Conservation (phyloP, 2,888 invertebrate species). For the Leptopilina syphax region DNA sequence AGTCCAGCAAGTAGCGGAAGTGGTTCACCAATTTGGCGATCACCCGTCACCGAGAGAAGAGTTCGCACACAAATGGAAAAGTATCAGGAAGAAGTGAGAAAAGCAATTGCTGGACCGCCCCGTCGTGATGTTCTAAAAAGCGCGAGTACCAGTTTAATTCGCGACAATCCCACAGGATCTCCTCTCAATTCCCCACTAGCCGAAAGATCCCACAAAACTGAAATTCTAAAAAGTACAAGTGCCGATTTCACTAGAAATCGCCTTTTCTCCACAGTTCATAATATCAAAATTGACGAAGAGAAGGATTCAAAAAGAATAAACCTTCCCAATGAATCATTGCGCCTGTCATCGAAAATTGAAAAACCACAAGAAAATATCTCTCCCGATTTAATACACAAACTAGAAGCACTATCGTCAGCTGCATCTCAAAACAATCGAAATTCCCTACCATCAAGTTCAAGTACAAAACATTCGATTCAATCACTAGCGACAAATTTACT, state of each 20-base stretch:
- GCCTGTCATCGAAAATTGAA: neutral
- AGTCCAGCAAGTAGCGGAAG: slow-evolving; percentile 78
- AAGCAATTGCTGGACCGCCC: slow-evolving; percentile 59
- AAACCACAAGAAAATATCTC: slow-evolving; percentile 47
- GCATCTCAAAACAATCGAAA: slow-evolving; percentile 49
- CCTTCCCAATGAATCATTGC: neutral
- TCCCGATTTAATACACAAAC: slow-evolving; percentile 62
- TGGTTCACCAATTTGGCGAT: slow-evolving; percentile 83
- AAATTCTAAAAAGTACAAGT: slow-evolving; percentile 49
- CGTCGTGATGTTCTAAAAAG: slow-evolving; percentile 78
- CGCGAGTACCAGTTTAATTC: slow-evolving; percentile 80
- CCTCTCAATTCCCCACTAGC: slow-evolving; percentile 2
- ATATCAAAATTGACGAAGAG: neutral
- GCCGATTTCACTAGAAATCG: slow-evolving; percentile 43
- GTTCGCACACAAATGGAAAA: slow-evolving; percentile 78
- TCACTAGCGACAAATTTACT: neutral
- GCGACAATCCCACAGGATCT: slow-evolving; percentile 71
- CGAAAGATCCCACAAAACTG: slow-evolving; percentile 56
- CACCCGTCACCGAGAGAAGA: slow-evolving; percentile 81
- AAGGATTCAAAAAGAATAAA: neutral
- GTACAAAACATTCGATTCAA: neutral
- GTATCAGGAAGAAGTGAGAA: slow-evolving; percentile 77
- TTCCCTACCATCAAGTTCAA: neutral
- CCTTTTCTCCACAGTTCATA: slow-evolving; percentile 18
- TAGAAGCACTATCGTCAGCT: slow-evolving; percentile 59